Conservation (phyloP, 2,888 invertebrate genomes). For the Meta bourneti region DNA sequence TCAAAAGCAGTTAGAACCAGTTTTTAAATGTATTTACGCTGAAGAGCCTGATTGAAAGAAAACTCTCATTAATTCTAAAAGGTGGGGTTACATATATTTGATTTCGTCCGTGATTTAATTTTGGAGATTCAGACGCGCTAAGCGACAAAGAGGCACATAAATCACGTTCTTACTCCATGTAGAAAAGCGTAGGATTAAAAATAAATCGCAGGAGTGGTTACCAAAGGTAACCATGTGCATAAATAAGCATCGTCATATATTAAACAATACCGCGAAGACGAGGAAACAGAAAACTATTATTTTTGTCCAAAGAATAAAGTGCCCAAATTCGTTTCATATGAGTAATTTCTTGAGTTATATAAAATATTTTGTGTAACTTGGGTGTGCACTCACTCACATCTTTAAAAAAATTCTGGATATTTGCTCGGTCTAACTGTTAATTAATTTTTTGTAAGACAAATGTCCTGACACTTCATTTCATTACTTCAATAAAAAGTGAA, state of each 20-base stretch:
- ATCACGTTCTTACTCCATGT: not conserved
- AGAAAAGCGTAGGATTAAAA: slow-evolving; percentile 31
- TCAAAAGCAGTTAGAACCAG: not conserved
- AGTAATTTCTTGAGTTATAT: too few species aligned
- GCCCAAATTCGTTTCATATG: too few species aligned
- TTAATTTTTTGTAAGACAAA: too few species aligned
- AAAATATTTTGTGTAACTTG: too few species aligned
- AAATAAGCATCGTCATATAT: slow-evolving; percentile 3
- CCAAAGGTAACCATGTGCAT: slow-evolving; percentile 15
- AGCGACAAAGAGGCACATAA: slow-evolving; percentile 42
- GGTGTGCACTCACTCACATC: too few species aligned
- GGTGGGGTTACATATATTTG: slow-evolving; percentile 29
- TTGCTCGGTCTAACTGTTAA: too few species aligned
- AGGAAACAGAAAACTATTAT: not conserved
- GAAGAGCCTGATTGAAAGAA: slow-evolving; percentile 8
- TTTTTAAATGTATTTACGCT: slow-evolving; percentile 35
- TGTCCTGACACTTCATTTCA: too few species aligned
- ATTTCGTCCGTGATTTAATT: slow-evolving; percentile 50
- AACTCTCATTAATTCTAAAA: slow-evolving; percentile 38
- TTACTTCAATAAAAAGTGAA: too few species aligned
- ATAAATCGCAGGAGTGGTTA: slow-evolving; percentile 5
- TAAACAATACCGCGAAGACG: not conserved
- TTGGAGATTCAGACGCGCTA: slow-evolving; percentile 2
- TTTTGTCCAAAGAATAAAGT: too few species aligned
- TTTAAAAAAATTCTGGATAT: too few species aligned